Evolutionary conservation across 1,140 invertebrate species (phyloP).

Genomic region (Apolygus lucorum): DNA sequence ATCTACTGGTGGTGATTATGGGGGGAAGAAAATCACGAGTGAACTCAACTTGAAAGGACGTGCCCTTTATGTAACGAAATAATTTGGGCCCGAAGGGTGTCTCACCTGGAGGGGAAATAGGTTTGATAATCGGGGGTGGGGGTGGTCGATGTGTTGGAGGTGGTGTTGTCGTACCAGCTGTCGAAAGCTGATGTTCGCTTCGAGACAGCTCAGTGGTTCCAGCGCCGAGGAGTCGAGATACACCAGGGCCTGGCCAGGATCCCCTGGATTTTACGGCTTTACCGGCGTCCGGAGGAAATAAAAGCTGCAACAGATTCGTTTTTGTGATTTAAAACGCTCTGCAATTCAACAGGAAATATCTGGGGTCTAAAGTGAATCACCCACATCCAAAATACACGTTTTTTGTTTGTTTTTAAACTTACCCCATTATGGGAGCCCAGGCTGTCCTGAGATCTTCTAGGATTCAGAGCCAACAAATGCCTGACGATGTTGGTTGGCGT

Average conservation of each 20-base stretch:
- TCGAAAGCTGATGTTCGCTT: slow-evolving; percentile 63
- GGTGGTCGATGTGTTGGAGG: slow-evolving; percentile 19
- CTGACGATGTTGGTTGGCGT: slow-evolving; percentile 41
- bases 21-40: no score
- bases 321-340: background rate
- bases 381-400: no score
- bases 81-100: no score
- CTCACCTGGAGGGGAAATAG: slow-evolving; percentile 20
- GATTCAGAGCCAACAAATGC: slow-evolving; percentile 36
- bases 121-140: slow-evolving; percentile 22
- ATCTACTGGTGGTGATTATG: no score
- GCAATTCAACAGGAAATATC: background rate
- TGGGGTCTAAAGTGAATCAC: no score
- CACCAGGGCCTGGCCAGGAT: slow-evolving; percentile 73
- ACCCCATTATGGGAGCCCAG: slow-evolving; percentile 32
- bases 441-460: slow-evolving; percentile 29
- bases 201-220: slow-evolving; percentile 65
- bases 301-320: slow-evolving; percentile 40
- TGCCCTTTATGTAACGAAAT: no score
- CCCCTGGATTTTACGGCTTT: slow-evolving; percentile 68
- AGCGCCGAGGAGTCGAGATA: slow-evolving; percentile 36
- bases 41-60: no score
- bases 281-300: slow-evolving; percentile 55
- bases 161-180: slow-evolving; percentile 7
- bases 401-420: no score